Base-by-base conservation (phyloP, 2,113 vertebrate genomes). In the Colaptes auratus region DNA sequence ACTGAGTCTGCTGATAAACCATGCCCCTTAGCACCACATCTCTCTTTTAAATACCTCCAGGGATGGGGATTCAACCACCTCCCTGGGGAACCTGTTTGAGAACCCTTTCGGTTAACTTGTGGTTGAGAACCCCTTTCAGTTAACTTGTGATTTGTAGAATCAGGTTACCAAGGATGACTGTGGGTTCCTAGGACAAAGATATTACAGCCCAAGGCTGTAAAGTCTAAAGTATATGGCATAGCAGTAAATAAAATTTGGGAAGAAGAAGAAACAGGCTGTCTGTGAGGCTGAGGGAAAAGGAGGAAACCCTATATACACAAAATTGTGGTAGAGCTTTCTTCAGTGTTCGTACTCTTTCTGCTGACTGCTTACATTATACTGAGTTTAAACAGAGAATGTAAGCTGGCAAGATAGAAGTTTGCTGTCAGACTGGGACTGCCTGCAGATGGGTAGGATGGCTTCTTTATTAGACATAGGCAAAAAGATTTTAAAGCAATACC, bases 121-220 rank as follows among this genome's bases (percentile, higher is more conserved):
- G 23, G 24, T 52, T 52, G 23, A 24, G 23, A 52, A n/a, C n/a
- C n/a, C 50, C 23, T 52, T 25, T 52, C 50, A 52, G 23, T 52
- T 52, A 72, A 84, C 42, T 56, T 71, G 24, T 69, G 66, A 39
- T 89, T 87, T 89, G 81, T 66, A 65, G 79, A 80, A 55, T 65
- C 59, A 64, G 89, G 75, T 82, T 87, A 92, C 85, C 73, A 83
- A 77, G 44, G 84, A 80, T 64, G 89, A 71, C 89, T 58, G 56
- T 4, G 8, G 13, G 27, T 83, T 89, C 31, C 48, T 69, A 35
- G 25, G 72, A 80, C 72, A 86, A 74, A 88, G 58, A 83, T 39
- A 50, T 12, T 83, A 50, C 53, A 86, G 61, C 69, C 50, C 46
- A 75, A 75, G 69, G 61, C 86, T 88, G 36, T 90, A 31, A 75